These are phyloP conservation scores for Fundulus diaphanus DNA, from an alignment of 2,797 vertebrate genomes.

Conservation along the genomic window DNA sequence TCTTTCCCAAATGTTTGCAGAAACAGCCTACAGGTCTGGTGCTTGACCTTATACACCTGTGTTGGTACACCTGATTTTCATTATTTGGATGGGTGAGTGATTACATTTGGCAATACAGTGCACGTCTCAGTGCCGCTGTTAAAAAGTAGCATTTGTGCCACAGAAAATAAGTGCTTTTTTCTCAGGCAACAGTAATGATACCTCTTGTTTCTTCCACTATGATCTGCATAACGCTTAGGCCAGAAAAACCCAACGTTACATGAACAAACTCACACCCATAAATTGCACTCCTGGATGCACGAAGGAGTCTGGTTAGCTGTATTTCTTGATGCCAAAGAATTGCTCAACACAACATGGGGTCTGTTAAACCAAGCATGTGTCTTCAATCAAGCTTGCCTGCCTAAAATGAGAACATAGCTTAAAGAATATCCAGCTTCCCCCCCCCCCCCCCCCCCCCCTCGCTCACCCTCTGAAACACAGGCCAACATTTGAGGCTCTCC, in stretches of 20 bases:
- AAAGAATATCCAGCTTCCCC: conserved; percentile 55
- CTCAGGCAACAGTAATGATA: not conserved
- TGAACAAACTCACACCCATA: conserved; percentile 12
- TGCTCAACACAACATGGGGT: conserved; percentile 74
- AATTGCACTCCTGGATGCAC: conserved; percentile 34
- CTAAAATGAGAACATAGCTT: conserved; percentile 50
- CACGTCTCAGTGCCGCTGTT: not conserved
- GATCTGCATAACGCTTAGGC: not conserved
- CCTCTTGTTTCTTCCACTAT: not conserved
- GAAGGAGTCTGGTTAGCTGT: conserved; percentile 40
- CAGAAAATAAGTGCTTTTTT: not conserved
- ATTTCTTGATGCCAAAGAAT: conserved; percentile 57
- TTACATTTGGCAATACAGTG: too few relatives aligned
- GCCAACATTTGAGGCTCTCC: conserved; percentile 7
- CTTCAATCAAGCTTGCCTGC: conserved; percentile 73
- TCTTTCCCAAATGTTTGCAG: too few relatives aligned
- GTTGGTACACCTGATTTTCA: too few relatives aligned
- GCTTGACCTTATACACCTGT: too few relatives aligned
- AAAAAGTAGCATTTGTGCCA: too few relatives aligned
- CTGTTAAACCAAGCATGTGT: conserved; percentile 78
- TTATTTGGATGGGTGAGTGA: too few relatives aligned
- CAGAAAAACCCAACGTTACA: conserved; percentile 3
- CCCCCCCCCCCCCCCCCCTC: conserved; percentile 27
- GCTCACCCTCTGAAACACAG: conserved; percentile 19
- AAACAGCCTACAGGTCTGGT: too few relatives aligned